A percentile compares a stretch with the other conserved stretches of the same genome.
phyloP scores from a whole-genome alignment of 2,888 invertebrate species.

The Polydrusus cervinus region DNA sequence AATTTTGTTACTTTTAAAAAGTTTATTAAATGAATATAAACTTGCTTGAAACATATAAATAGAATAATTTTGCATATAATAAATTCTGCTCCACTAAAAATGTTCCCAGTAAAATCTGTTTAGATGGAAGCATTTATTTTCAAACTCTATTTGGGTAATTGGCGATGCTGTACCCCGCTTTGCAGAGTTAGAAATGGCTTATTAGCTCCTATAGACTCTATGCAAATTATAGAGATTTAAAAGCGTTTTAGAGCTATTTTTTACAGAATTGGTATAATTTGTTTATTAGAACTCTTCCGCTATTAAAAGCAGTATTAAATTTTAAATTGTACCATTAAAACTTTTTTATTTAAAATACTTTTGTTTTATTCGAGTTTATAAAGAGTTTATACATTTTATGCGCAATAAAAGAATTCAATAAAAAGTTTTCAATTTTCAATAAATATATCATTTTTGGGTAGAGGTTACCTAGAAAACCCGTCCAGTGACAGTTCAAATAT shows the following conservation, averaged over 20 bases:
- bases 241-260: constrained; percentile 28
- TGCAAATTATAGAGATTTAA: constrained; percentile 28
- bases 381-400: no score
- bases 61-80: no score
- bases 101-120: constrained; percentile 14
- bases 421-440: no score
- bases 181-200: constrained; percentile 28
- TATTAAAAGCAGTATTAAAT: neutral
- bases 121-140: constrained; percentile 25
- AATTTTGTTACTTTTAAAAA: no score
- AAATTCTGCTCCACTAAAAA: constrained; percentile 2
- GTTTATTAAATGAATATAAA: no score
- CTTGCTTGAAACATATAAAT: neutral
- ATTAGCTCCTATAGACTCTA: constrained; percentile 24
- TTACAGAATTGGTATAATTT: constrained; percentile 15
- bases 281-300: neutral
- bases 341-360: no score
- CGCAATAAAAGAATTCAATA: neutral
- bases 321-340: neutral
- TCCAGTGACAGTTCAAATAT: no score
- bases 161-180: constrained; percentile 20
- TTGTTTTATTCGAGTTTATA: no score
- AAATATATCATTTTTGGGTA: no score
- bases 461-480: no score
- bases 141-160: constrained; percentile 28